Conservation (phyloP, 2,113 vertebrate species). For the Lamprotornis superbus region DNA sequence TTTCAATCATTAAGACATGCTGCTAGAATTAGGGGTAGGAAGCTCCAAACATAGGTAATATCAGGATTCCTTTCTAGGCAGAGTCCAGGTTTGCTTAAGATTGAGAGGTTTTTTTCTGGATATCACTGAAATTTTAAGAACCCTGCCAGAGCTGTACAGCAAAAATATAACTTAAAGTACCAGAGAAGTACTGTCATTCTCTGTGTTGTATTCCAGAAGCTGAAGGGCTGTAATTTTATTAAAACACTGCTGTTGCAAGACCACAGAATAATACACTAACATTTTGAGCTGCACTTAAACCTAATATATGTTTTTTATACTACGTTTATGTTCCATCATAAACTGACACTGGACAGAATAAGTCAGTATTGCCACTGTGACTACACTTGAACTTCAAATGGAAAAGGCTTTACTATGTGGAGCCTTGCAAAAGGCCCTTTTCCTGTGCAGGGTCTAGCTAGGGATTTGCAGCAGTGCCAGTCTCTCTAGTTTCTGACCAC, state of each 20-base stretch:
- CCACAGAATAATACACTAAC: slow-evolving; percentile 64
- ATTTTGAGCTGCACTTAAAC: slow-evolving; percentile 37
- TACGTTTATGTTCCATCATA: slow-evolving; percentile 41
- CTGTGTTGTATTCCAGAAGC: slow-evolving; percentile 37
- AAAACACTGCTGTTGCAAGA: slow-evolving; percentile 42
- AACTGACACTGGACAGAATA: slow-evolving; percentile 40
- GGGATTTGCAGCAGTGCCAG: background rate
- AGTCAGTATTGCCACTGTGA: slow-evolving; percentile 2
- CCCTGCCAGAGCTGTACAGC: slow-evolving; percentile 50
- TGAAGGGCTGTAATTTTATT: slow-evolving; percentile 46
- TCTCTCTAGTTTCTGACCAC: background rate
- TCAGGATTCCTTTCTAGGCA: slow-evolving; percentile 11
- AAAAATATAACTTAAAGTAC: slow-evolving; percentile 35
- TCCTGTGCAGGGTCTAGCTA: background rate
- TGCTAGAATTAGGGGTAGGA: background rate
- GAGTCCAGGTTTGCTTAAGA: slow-evolving; percentile 52
- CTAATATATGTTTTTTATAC: slow-evolving; percentile 40
- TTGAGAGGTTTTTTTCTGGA: background rate
- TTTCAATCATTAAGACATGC: background rate
- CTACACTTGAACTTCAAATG: slow-evolving; percentile 3
- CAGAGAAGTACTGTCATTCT: slow-evolving; percentile 23
- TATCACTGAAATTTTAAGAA: slow-evolving; percentile 20
- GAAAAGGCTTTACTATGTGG: background rate
- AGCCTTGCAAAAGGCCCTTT: background rate
- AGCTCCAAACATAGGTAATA: slow-evolving; percentile 34